phyloP scores from a whole-genome alignment of 2,797 vertebrate genomes.

The Silurus aristotelis region DNA sequence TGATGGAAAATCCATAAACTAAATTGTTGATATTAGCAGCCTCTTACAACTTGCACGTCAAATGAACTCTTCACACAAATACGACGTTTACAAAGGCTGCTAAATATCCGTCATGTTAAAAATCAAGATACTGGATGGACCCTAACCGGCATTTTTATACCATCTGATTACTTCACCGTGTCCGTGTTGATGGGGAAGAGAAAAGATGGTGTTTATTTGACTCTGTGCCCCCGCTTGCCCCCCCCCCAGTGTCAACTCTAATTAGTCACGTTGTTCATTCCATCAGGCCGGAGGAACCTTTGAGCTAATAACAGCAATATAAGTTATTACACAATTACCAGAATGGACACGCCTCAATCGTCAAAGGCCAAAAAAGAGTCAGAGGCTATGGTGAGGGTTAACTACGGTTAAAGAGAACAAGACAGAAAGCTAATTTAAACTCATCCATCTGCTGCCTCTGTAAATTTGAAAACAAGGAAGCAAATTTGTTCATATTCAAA shows the following conservation, averaged over 20 bases:
- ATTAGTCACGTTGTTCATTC: conserved; percentile 51
- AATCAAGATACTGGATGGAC: not conserved
- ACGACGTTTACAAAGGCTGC: not conserved
- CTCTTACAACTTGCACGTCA: not conserved
- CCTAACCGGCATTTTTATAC: conserved; percentile 29
- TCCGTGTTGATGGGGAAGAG: conserved; percentile 13
- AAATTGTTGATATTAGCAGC: not conserved
- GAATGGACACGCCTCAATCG: conserved; percentile 22
- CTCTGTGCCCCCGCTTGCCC: conserved; percentile 38
- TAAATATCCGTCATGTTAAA: not conserved
- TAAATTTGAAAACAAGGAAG: not conserved
- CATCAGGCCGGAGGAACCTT: conserved; percentile 47
- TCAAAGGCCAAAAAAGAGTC: not conserved
- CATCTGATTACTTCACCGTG: conserved; percentile 1
- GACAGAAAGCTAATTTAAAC: not conserved
- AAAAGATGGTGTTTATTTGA: conserved; percentile 35
- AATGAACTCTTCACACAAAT: conserved; percentile 2
- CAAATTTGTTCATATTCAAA: not conserved
- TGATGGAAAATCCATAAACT: not conserved
- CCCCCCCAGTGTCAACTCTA: conserved; percentile 38
- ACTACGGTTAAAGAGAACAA: not conserved
- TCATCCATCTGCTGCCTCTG: not conserved
- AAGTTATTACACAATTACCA: conserved; percentile 49
- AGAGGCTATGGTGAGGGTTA: conserved; percentile 19
- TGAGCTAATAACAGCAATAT: conserved; percentile 50